phyloP scores from a whole-genome alignment of 2,888 invertebrate species.

The Agrenia bidenticulata region DNA sequence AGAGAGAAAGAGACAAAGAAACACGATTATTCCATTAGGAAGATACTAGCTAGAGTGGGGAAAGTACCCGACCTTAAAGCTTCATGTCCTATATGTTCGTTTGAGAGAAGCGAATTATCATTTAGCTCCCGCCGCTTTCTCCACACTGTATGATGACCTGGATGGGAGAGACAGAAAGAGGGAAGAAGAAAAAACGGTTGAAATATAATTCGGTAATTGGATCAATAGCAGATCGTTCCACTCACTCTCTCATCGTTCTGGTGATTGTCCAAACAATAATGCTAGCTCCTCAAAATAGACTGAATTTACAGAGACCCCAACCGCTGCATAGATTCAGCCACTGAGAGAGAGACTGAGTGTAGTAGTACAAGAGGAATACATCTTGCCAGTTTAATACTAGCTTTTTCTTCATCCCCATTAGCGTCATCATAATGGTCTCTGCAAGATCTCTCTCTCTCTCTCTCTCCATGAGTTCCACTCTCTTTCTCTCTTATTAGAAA shows the following conservation, averaged over 20 bases:
- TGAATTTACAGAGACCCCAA: background rate
- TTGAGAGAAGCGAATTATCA: conserved; percentile 18
- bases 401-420: conserved; percentile 34
- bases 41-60: conserved; percentile 32
- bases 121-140: conserved; percentile 9
- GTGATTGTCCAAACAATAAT: conserved; percentile 14
- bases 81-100: background rate
- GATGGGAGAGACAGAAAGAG: background rate
- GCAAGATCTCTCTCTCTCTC: conserved; percentile 9
- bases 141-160: background rate
- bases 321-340: background rate
- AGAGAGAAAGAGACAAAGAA: conserved; percentile 34
- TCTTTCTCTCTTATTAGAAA: conserved; percentile 34
- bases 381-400: conserved; percentile 2
- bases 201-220: conserved; percentile 44
- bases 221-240: conserved; percentile 36
- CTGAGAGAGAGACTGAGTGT: too few relatives aligned
- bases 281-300: background rate
- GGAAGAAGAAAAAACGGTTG: background rate
- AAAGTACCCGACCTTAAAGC: background rate
- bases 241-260: background rate
- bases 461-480: conserved; percentile 16
- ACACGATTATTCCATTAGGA: conserved; percentile 51
- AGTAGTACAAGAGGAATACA: background rate
- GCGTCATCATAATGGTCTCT: conserved; percentile 34